Percentiles rank a stretch among this genome's conserved stretches.
These are phyloP conservation scores for Ornithorhynchus anatinus DNA, from an alignment of 2,113 vertebrate species.

Conservation along the genomic window DNA sequence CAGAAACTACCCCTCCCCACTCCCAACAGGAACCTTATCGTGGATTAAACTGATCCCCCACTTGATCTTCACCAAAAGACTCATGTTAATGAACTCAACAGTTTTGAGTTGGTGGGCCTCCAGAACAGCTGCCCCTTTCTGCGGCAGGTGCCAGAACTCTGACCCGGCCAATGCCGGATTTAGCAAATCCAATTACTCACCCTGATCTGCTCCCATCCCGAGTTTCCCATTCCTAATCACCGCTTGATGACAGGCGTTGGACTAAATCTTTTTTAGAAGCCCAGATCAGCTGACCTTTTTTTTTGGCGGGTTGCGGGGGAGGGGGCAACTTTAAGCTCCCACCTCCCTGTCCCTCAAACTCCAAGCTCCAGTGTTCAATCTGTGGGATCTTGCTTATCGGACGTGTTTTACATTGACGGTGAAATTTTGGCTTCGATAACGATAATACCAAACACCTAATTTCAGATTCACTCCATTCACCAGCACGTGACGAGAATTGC, in stretches of 20 bases:
- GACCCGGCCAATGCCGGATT: conserved; percentile 28
- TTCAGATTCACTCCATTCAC: conserved; percentile 51
- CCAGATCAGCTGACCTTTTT: conserved; percentile 19
- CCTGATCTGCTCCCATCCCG: conserved; percentile 40
- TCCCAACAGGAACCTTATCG: conserved; percentile 33
- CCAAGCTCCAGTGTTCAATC: conserved; percentile 22
- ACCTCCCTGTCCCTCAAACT: too few relatives aligned
- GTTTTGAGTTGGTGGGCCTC: conserved; percentile 42
- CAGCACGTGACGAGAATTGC: conserved; percentile 52
- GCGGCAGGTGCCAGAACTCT: conserved; percentile 47
- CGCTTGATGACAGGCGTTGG: conserved; percentile 35
- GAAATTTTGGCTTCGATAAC: conserved; percentile 54
- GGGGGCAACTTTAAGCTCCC: too few relatives aligned
- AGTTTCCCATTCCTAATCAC: conserved; percentile 29
- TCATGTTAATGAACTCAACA: conserved; percentile 44
- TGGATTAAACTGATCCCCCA: conserved; percentile 40
- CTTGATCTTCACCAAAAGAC: conserved; percentile 51
- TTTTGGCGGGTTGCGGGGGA: too few relatives aligned
- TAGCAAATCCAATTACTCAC: conserved; percentile 44
- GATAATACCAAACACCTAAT: conserved; percentile 47
- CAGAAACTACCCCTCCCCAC: too few relatives aligned
- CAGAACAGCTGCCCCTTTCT: conserved; percentile 50
- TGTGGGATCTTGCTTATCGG: conserved; percentile 37
- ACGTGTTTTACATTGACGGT: conserved; percentile 48
- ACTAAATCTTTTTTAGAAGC: conserved; percentile 27